Conservation (phyloP, 2,888 invertebrate genomes). For the Hoplodrina blanda region DNA sequence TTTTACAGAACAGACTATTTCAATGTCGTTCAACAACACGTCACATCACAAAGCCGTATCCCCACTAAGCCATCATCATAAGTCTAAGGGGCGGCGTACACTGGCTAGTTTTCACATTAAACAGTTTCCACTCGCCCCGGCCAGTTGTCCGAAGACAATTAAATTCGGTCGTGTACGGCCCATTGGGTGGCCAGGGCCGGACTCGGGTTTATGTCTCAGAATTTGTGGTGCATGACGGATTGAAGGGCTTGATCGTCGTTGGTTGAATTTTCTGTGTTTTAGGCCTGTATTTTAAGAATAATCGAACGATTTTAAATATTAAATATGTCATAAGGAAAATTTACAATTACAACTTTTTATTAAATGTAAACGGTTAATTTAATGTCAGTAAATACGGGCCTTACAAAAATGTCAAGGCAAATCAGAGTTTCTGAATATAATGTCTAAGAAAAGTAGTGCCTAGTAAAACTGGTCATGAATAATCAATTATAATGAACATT, state of each 20-base stretch:
- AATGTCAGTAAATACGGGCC: too few relatives aligned
- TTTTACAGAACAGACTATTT: too few relatives aligned
- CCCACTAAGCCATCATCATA: slow-evolving; percentile 67
- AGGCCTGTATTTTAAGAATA: too few relatives aligned
- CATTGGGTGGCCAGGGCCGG: slow-evolving; percentile 73
- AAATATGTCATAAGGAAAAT: too few relatives aligned
- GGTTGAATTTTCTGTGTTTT: neutral
- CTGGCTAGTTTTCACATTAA: slow-evolving; percentile 78
- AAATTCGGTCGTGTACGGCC: slow-evolving; percentile 79
- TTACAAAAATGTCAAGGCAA: too few relatives aligned
- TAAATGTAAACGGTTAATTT: too few relatives aligned
- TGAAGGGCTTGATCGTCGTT: neutral
- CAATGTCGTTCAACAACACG: neutral
- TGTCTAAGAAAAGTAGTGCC: too few relatives aligned
- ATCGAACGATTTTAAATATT: too few relatives aligned
- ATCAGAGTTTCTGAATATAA: too few relatives aligned
- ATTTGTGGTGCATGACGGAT: neutral
- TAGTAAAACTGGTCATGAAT: too few relatives aligned
- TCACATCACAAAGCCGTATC: slow-evolving; percentile 63
- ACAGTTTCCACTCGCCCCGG: slow-evolving; percentile 75
- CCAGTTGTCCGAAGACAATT: slow-evolving; percentile 82
- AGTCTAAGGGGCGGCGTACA: slow-evolving; percentile 72
- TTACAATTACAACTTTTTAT: too few relatives aligned
- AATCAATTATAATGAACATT: too few relatives aligned
- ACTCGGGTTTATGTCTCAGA: slow-evolving; percentile 54